Percentiles rank a stretch among this genome's conserved stretches.
phyloP scores from a whole-genome alignment of 53 echinoderm and acorn worm genomes.

The Mesocentrotus franciscanus region DNA sequence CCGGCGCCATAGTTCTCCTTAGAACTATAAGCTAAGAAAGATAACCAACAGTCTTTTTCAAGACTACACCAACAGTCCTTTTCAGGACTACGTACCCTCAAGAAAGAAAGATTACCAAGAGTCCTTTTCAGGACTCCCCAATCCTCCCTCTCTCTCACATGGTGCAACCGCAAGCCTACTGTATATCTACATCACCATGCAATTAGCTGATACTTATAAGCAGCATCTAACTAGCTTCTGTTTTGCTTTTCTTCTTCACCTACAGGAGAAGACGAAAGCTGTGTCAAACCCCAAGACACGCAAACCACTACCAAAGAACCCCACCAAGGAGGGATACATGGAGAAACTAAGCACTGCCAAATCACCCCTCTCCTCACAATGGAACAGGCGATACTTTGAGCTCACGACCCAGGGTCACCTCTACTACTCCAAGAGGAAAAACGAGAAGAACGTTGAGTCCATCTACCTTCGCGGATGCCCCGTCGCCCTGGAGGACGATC shows the following conservation, averaged over 20 bases:
- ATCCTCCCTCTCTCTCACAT: too few species aligned
- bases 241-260: neutral
- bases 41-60: too few species aligned
- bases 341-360: constrained; percentile 91
- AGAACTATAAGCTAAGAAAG: too few species aligned
- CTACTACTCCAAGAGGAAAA: constrained; percentile 96
- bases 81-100: too few species aligned
- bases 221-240: too few species aligned
- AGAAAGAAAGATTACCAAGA: too few species aligned
- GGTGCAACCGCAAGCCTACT: too few species aligned
- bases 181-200: too few species aligned
- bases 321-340: constrained; percentile 96
- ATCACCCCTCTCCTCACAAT: constrained; percentile 88
- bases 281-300: constrained; percentile 44
- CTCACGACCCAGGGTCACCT: constrained; percentile 95
- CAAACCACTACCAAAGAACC: constrained; percentile 77
- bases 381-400: constrained; percentile 99
- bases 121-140: too few species aligned
- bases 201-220: too few species aligned
- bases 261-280: constrained; percentile 54
- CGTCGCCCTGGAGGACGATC: constrained; percentile 89
- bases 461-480: constrained; percentile 94
- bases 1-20: too few species aligned
- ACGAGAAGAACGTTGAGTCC: constrained; percentile 98
- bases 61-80: too few species aligned